Evolutionary conservation across 2,113 vertebrate genomes (phyloP), one percentile per base, ranked within the genome.

Genomic region (Alces alces): DNA sequence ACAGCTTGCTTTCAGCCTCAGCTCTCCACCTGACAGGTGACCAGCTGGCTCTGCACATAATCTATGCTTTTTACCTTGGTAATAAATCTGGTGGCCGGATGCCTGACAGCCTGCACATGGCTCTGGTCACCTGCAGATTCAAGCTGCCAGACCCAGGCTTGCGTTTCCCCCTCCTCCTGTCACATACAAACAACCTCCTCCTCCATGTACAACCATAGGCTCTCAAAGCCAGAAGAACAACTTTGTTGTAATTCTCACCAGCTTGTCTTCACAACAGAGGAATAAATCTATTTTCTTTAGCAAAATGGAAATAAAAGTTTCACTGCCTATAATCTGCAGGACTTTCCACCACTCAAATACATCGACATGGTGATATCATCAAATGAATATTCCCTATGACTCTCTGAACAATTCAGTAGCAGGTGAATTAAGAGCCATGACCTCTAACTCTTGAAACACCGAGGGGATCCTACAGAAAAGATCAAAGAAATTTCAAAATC

Each of bases 1-100:
- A 73, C 70, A 86, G 84, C 82, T 60, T 83, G 58, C 89, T 97
- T 94, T 94, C 66, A 83, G 93, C 86, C 45, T 36, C 6, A 2
- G 90, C 80, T 55, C 92, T 52, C 89, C 64, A 96, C 92, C 96
- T 91, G 96, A 93, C 94, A 96, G 97, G 95, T 73, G 55, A 95
- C 93, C 96, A 96, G 94, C 90, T 96, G 96, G 76, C 7, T 25
- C 54, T 13, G 78, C 4, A n/a, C 10, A 4, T 50, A 96, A 91
- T 85, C 33, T 76, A 97, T 36, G 33, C 76, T 14, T 70, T 17
- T 79, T 70, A 43, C 96, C 70, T 58, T 17, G 0, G 76, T 86
- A 60, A 98, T 88, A 97, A 96, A 92, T 95, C 89, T 96, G 80
- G 89, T 28, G 80, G 33, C 58, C 83, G 13, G 36, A 9, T 27